Evolutionary conservation across 2,113 vertebrate species (phyloP), one percentile per base, ranked within the genome.

Genomic region (Tenebrosternarchus preto): DNA sequence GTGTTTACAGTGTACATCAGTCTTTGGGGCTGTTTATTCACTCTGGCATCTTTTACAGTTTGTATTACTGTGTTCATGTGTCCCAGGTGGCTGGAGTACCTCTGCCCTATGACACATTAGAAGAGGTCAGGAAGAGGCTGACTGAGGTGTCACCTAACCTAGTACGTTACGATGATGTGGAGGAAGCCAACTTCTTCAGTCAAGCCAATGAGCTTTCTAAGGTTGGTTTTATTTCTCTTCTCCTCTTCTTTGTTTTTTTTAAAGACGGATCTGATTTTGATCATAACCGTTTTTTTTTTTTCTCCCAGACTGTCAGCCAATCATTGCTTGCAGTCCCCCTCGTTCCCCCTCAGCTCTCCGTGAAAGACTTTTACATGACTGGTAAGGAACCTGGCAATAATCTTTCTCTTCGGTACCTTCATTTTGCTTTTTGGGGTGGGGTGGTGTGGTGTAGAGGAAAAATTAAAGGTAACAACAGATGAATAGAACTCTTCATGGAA

Each of bases 331-430:
- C 93, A 59, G 93, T 95, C 83, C 96, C 98, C 78, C 94, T 99
- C 82, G 89, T 98, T 75, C 95, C 98, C 27, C 95, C 96, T 86
- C 98, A 99, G 83, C 88, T 98, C 43, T 93, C 96, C 56, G 95
- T 95, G 80, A 98, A 96, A 88, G 98, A 99, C 89, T 99, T 98
- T 84, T 99, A 98, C 85, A 99, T 99, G 98, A 99, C 98, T 88
- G 98, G 98, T 98, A 89, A 66, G 43, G 43, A 50, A 9, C 9
- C 43, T 50, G 12, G 15, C 1, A 50, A 9, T 15, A 50, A 12
- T 12, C 9, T n/a, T n/a, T n/a, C n/a, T n/a, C n/a, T n/a, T n/a
- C n/a, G n/a, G n/a, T n/a, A n/a, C n/a, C n/a, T n/a, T n/a, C n/a
- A 77, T 61, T 57, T 15, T 33, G 27, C 20, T 73, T 36, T 36